A percentile compares a stretch with the other conserved stretches of the same genome.
These are phyloP conservation scores for Tenthredo amoena DNA, from an alignment of 2,888 invertebrate species.

Conservation along the genomic window DNA sequence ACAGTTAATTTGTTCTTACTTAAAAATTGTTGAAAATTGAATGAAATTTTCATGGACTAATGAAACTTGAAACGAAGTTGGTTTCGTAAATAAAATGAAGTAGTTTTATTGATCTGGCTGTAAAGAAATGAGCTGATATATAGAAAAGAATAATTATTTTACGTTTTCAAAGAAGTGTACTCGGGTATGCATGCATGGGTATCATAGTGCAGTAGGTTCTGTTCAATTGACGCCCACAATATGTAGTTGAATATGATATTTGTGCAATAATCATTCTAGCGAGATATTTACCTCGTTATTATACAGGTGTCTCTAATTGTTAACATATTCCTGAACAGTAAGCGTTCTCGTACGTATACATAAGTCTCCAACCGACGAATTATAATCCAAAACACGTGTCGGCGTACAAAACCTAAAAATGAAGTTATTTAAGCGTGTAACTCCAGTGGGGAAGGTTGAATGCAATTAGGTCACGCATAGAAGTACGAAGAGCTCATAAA, in stretches of 20 bases:
- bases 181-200: neutral
- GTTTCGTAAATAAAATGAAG: neutral
- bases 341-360: neutral
- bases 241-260: neutral
- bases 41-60: no score
- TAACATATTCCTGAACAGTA: slow-evolving; percentile 13
- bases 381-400: slow-evolving; percentile 49
- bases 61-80: no score
- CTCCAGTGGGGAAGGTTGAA: slow-evolving; percentile 49
- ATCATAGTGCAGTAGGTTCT: neutral
- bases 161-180: neutral
- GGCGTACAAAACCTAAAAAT: slow-evolving; percentile 42
- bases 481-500: slow-evolving; percentile 34
- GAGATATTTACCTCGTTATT: slow-evolving; percentile 20
- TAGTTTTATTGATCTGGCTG: neutral
- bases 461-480: slow-evolving; percentile 51
- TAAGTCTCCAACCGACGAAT: neutral
- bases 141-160: neutral
- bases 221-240: neutral
- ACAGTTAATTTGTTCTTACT: no score
- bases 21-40: no score
- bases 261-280: neutral
- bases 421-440: slow-evolving; percentile 51
- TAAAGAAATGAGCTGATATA: neutral
- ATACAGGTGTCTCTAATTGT: slow-evolving; percentile 24